phyloP scores from a whole-genome alignment of 2,797 vertebrate genomes.

The Denticeps clupeoides region DNA sequence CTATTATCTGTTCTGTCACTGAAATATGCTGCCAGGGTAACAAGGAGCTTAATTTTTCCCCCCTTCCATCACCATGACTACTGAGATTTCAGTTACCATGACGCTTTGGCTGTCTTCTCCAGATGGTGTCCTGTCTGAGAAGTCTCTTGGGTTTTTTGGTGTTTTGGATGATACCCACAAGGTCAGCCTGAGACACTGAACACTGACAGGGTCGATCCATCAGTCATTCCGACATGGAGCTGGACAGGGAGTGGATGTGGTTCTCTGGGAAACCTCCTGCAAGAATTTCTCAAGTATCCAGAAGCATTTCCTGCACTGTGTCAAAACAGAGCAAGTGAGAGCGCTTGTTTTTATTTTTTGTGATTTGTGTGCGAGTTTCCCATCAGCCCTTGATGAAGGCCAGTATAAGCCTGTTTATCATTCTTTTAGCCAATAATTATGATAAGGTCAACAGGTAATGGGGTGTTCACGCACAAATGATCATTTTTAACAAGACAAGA shows the following conservation, averaged over 20 bases:
- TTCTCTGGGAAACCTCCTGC: constrained; percentile 31
- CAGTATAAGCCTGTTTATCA: constrained; percentile 15
- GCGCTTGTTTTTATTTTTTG: not conserved
- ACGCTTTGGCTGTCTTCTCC: not conserved
- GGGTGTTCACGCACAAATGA: not conserved
- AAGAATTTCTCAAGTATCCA: constrained; percentile 23
- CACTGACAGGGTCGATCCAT: not conserved
- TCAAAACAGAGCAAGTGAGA: constrained; percentile 16
- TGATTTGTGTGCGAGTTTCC: not conserved
- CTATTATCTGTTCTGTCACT: constrained; percentile 2
- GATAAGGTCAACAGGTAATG: not conserved
- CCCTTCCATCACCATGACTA: not conserved
- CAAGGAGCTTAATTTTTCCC: constrained; percentile 3
- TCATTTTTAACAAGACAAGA: not conserved
- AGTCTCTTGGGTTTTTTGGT: not conserved
- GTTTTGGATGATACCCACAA: not conserved
- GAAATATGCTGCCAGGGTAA: not conserved
- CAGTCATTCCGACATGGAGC: constrained; percentile 2
- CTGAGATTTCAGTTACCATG: constrained; percentile 2
- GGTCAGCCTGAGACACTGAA: not conserved
- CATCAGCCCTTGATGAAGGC: constrained; percentile 12
- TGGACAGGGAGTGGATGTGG: not conserved
- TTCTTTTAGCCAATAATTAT: not conserved
- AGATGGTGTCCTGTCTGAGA: not conserved
- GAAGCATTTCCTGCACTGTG: constrained; percentile 28